Base-by-base conservation (phyloP, 1,140 invertebrate genomes). In the Heliconius himera region DNA sequence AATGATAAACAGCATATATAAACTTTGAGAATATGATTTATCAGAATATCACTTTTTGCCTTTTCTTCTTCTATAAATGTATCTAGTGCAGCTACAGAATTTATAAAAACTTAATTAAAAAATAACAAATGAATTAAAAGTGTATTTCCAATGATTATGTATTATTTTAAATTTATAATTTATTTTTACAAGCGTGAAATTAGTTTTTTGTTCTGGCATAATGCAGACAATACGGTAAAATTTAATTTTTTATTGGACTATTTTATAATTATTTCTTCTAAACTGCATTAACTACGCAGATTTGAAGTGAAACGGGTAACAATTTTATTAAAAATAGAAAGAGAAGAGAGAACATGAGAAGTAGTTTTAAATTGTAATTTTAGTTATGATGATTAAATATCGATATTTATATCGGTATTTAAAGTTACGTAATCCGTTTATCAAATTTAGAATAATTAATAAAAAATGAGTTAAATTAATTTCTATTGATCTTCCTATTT, bases 131-230 rank as follows among this genome's bases (percentile, higher is more conserved):
- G 22, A 66, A 29, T 66, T 66, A 66, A 66, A 16, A 66, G 26
- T 66, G 22, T 29, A 13, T 9, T 29, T 26, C 9, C n/a, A 56
- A 56, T 56, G 54, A 20, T 66, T 66, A 66, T 29, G 60, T 16
- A 26, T 16, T 66, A 66, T 66, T 66, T 66, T 9, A 29, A 22
- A 11, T 26, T 22, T 9, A 60, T 60, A 60, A 60, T 9, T 22
- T 26, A 66, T 26, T 66, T 66, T 66, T 66, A 66, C 9, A 66
- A 66, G 60, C 60, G 60, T 66, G 60, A 66, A 66, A 66, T 66
- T 13, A 4, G 20, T 26, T 66, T 60, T 60, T 66, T 26, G 60
- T 66, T 66, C 60, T 66, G 22, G 26, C 9, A 66, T 16, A 26
- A 29, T 26, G 60, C 60, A 26, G 54, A 56, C 8, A 56, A 16